Conservation (phyloP, 2,113 vertebrate species). For the Synodontis membranacea region DNA sequence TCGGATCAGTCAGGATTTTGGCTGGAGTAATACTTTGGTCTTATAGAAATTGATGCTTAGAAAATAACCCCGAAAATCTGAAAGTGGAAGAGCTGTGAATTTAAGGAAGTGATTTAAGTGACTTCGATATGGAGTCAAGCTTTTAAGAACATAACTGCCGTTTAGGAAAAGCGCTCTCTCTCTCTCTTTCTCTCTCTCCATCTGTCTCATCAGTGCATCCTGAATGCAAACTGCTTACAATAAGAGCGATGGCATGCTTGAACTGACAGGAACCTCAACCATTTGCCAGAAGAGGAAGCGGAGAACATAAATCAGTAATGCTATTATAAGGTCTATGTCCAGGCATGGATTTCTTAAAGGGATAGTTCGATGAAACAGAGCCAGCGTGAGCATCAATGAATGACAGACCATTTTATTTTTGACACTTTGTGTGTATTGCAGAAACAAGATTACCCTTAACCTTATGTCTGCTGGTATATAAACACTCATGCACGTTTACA, state of each 20-base stretch:
- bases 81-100: conserved; percentile 20
- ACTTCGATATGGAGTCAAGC: neutral
- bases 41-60: neutral
- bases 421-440: neutral
- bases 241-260: conserved; percentile 37
- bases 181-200: neutral
- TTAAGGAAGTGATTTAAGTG: neutral
- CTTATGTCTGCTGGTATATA: too few relatives aligned
- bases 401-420: neutral
- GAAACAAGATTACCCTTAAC: neutral
- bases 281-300: conserved; percentile 29
- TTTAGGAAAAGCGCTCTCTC: neutral
- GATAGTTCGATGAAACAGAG: neutral
- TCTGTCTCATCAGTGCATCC: conserved; percentile 16
- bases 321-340: conserved; percentile 17
- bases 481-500: neutral
- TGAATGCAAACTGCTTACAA: conserved; percentile 9
- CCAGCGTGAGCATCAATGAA: neutral
- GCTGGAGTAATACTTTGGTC: neutral
- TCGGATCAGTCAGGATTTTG: neutral
- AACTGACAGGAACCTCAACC: conserved; percentile 33
- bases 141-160: neutral
- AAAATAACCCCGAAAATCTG: neutral
- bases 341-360: conserved; percentile 17
- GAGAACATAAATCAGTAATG: conserved; percentile 34